Percentiles rank a stretch among this genome's conserved stretches.
Evolutionary conservation across 1,140 invertebrate genomes (phyloP).

Genomic region (Oscheius sp.): DNA sequence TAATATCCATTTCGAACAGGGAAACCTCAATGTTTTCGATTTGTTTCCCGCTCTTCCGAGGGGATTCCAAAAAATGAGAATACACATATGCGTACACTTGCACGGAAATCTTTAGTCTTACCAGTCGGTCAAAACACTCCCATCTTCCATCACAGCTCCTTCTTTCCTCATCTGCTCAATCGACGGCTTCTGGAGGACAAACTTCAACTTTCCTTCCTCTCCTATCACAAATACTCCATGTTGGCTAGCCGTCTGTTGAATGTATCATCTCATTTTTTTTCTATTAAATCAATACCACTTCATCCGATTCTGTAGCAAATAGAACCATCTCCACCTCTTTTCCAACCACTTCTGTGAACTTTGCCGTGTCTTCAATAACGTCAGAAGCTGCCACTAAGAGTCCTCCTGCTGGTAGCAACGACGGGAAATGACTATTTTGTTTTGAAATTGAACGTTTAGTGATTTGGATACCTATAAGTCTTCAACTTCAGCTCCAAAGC

Average conservation of each 20-base stretch:
- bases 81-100: not conserved
- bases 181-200: not conserved
- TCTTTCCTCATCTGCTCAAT: not conserved
- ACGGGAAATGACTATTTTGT: not conserved
- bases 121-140: not conserved
- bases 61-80: too few relatives aligned
- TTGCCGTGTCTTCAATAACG: not conserved
- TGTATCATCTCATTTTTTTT: not conserved
- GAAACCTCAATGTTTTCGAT: too few relatives aligned
- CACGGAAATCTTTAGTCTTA: not conserved
- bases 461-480: not conserved
- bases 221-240: not conserved
- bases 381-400: not conserved
- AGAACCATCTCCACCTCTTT: not conserved
- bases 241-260: not conserved
- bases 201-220: not conserved
- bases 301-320: not conserved
- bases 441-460: too few relatives aligned
- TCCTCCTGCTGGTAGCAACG: not conserved
- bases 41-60: too few relatives aligned
- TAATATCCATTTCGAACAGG: too few relatives aligned
- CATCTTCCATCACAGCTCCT: not conserved
- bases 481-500: not conserved
- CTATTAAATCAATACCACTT: not conserved
- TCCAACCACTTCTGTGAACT: not conserved